phyloP scores from a whole-genome alignment of 2,797 vertebrate species.

The Malurus leucopterus region DNA sequence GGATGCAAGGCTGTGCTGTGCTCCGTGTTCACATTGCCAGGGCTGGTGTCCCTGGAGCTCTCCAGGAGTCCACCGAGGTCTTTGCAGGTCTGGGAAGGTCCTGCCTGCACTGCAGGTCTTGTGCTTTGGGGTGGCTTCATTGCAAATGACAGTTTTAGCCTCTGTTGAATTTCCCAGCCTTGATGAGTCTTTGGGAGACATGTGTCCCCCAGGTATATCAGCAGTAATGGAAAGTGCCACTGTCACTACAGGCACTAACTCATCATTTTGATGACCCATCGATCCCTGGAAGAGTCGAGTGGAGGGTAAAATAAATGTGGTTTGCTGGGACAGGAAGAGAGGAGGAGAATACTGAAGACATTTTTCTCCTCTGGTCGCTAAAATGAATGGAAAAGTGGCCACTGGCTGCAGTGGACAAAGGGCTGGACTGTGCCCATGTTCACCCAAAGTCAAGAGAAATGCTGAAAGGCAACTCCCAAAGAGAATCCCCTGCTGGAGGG shows the following conservation, averaged over 20 bases:
- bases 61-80: not conserved
- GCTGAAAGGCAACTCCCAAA: not conserved
- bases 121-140: not conserved
- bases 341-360: not conserved
- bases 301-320: conserved; percentile 31
- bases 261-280: conserved; percentile 49
- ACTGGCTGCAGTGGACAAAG: not conserved
- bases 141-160: not conserved
- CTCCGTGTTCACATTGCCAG: rapidly evolving
- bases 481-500: not conserved
- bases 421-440: not conserved
- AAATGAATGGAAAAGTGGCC: not conserved
- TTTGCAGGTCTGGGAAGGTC: not conserved
- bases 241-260: conserved; percentile 52
- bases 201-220: conserved; percentile 45
- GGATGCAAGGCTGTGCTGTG: not conserved
- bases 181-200: conserved; percentile 46
- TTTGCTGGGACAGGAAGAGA: not conserved
- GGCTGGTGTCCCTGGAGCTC: not conserved
- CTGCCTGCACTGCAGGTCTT: not conserved
- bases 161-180: conserved; percentile 32
- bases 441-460: not conserved
- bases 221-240: conserved; percentile 57
- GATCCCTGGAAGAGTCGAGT: conserved; percentile 6
- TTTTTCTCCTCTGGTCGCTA: not conserved